These are phyloP conservation scores for Bursaphelenchus mucronatus DNA, from an alignment of 1,140 invertebrate genomes.

Conservation along the genomic window DNA sequence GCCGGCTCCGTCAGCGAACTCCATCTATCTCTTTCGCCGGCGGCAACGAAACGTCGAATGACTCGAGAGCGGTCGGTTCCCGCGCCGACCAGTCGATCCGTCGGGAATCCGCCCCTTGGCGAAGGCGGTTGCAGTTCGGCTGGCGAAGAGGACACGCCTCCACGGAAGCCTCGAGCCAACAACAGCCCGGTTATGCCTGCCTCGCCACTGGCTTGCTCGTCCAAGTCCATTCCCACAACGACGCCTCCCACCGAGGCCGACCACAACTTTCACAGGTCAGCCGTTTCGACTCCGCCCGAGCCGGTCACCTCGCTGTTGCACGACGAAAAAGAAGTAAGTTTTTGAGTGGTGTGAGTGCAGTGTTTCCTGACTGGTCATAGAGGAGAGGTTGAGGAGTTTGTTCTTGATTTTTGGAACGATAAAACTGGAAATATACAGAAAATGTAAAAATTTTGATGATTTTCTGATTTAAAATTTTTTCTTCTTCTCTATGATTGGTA, in stretches of 20 bases:
- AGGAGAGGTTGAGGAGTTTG: no score
- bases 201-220: not conserved
- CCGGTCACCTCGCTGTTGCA: slow-evolving; percentile 5
- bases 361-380: no score
- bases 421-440: not conserved
- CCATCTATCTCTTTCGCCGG: not conserved
- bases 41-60: slow-evolving; percentile 17
- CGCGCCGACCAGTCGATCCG: not conserved
- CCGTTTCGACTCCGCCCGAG: not conserved
- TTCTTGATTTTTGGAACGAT: not conserved
- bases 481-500: no score
- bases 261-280: slow-evolving; percentile 1
- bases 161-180: slow-evolving; percentile 7
- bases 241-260: slow-evolving; percentile 6
- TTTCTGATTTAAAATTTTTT: not conserved
- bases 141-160: slow-evolving; percentile 4
- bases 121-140: not conserved
- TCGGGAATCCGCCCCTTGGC: not conserved
- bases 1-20: slow-evolving; percentile 13
- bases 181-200: slow-evolving; percentile 1
- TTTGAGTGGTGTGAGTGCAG: not conserved
- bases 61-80: slow-evolving; percentile 18
- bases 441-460: not conserved
- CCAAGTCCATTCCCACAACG: slow-evolving; percentile 6
- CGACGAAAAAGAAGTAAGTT: slow-evolving; percentile 21